Evolutionary conservation across 2,113 vertebrate genomes (phyloP).

Genomic region (Rhinoderma darwinii): DNA sequence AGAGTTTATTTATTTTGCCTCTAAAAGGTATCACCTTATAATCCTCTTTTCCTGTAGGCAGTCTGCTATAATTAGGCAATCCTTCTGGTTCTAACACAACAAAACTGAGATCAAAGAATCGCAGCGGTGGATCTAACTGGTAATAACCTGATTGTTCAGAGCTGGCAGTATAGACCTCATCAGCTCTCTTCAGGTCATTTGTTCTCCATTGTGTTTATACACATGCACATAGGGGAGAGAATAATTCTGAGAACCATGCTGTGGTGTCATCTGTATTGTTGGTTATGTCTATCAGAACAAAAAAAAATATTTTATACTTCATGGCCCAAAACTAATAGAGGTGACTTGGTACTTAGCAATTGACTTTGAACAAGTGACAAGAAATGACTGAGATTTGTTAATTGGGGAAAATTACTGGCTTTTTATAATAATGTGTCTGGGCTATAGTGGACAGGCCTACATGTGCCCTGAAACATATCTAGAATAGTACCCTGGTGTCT

Average conservation of each 20-base stretch:
- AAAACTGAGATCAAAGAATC: constrained; percentile 18
- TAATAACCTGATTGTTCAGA: background rate
- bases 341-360: background rate
- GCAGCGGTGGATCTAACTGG: constrained; percentile 1
- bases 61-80: background rate
- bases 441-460: background rate
- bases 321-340: background rate
- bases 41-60: background rate
- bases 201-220: constrained; percentile 19
- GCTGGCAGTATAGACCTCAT: background rate
- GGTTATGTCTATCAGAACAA: background rate
- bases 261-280: constrained; percentile 11
- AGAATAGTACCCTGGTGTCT: too few relatives aligned
- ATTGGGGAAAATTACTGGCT: background rate
- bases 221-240: constrained; percentile 1
- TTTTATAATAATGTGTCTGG: background rate
- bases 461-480: too few relatives aligned
- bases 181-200: background rate
- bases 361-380: constrained; percentile 31
- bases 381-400: constrained; percentile 13
- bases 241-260: constrained; percentile 6
- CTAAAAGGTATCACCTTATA: constrained; percentile 1
- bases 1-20: background rate
- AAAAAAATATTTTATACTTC: constrained; percentile 6
- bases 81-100: background rate